Evolutionary conservation across 64 coral and sea anemone genomes (phyloP).

Genomic region (Cladopsammia gracilis): DNA sequence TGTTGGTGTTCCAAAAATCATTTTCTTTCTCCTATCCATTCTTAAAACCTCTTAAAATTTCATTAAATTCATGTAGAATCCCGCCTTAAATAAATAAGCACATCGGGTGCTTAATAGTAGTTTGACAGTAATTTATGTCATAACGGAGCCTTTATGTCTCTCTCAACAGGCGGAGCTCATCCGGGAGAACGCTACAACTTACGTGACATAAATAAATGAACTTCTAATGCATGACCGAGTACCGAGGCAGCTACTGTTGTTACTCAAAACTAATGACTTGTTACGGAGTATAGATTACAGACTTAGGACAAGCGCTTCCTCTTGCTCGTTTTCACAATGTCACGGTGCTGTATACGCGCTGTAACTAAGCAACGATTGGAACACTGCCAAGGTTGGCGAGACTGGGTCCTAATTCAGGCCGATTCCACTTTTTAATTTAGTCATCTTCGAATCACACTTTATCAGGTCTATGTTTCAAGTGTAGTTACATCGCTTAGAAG

Average conservation of each 20-base stretch:
- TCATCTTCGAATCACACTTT: constrained; percentile 64
- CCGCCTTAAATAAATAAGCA: too few relatives aligned
- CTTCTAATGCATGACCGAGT: constrained; percentile 73
- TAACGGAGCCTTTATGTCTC: too few relatives aligned
- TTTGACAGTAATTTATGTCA: too few relatives aligned
- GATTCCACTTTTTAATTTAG: constrained; percentile 42
- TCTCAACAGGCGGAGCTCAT: constrained; percentile 68
- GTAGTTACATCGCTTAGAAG: constrained; percentile 25
- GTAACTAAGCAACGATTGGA: constrained; percentile 66
- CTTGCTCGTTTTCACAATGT: constrained; percentile 84
- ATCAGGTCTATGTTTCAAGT: constrained; percentile 70
- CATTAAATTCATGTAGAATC: too few relatives aligned
- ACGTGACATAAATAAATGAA: constrained; percentile 70
- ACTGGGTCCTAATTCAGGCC: constrained; percentile 53
- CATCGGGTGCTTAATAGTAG: too few relatives aligned
- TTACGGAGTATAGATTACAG: constrained; percentile 80
- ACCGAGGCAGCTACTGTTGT: constrained; percentile 62
- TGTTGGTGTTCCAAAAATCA: too few relatives aligned
- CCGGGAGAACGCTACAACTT: constrained; percentile 52
- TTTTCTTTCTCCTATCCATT: too few relatives aligned
- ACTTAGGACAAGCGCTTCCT: constrained; percentile 60
- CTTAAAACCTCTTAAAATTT: too few relatives aligned
- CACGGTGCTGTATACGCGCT: constrained; percentile 76
- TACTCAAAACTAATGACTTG: constrained; percentile 85
- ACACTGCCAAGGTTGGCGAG: constrained; percentile 50